These are phyloP conservation scores for Porites evermanni DNA, from an alignment of 92 coral and sea anemone species.

Conservation along the genomic window DNA sequence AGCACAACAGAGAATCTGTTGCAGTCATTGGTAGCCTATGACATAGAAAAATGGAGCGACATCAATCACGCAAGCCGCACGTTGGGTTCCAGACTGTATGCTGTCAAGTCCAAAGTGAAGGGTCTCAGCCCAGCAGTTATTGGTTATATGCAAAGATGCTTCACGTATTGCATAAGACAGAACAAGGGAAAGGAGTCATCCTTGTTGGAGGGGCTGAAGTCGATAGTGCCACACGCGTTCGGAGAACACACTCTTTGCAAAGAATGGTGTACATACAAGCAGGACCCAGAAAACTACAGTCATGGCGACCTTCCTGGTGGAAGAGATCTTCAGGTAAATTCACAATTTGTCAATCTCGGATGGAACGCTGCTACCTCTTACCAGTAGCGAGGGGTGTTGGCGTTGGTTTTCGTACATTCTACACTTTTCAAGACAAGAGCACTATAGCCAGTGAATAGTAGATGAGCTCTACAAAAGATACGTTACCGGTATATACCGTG, in stretches of 20 bases:
- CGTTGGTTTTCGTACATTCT: too few relatives aligned
- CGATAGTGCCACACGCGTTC: constrained; percentile 58
- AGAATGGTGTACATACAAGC: constrained; percentile 50
- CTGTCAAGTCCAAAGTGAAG: constrained; percentile 29
- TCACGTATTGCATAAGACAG: constrained; percentile 53
- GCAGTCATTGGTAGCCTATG: constrained; percentile 19
- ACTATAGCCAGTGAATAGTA: too few relatives aligned
- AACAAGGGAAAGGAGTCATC: constrained; percentile 36
- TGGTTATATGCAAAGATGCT: constrained; percentile 42
- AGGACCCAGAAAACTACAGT: constrained; percentile 11
- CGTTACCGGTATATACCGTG: too few relatives aligned
- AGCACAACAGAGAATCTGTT: constrained; percentile 34
- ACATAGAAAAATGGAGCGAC: constrained; percentile 38
- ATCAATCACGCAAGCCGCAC: constrained; percentile 44
- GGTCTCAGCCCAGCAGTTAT: constrained; percentile 33
- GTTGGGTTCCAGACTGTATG: constrained; percentile 38
- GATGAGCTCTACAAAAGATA: too few relatives aligned
- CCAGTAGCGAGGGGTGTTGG: too few relatives aligned
- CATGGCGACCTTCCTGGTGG: constrained; percentile 47
- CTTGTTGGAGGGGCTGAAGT: constrained; percentile 5
- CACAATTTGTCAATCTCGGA: background rate
- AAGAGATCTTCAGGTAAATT: constrained; percentile 34
- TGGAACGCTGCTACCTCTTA: background rate
- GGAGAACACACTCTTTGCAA: constrained; percentile 49
- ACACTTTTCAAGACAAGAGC: too few relatives aligned